phyloP scores from a whole-genome alignment of 2,797 vertebrate genomes.

The Diplodus puntazzo region DNA sequence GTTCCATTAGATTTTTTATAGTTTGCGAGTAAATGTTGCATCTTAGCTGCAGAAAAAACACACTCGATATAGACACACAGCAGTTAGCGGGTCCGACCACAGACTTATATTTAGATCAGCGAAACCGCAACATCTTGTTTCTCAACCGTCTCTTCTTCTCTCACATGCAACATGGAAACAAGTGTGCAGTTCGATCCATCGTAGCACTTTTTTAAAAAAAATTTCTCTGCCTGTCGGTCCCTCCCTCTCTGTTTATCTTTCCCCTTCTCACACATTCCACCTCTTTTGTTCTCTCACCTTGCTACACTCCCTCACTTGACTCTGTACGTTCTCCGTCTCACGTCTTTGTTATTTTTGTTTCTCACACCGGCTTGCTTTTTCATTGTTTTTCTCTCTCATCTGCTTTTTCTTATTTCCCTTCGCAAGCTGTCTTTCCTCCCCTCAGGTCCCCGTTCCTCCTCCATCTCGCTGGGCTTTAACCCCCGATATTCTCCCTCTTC shows the following conservation, averaged over 20 bases:
- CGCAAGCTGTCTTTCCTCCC: conserved; percentile 41
- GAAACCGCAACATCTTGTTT: conserved; percentile 80
- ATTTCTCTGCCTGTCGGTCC: conserved; percentile 41
- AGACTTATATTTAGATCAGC: conserved; percentile 84
- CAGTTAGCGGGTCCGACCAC: conserved; percentile 76
- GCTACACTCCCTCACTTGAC: conserved; percentile 49
- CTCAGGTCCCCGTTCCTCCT: conserved; percentile 58
- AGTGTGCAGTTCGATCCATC: conserved; percentile 59
- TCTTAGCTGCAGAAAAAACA: conserved; percentile 37
- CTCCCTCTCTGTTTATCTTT: conserved; percentile 50
- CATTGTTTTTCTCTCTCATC: conserved; percentile 33
- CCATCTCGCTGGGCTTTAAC: conserved; percentile 54
- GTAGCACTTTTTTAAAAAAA: conserved; percentile 7
- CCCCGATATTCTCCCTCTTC: conserved; percentile 60
- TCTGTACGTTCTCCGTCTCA: conserved; percentile 30
- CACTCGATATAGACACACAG: conserved; percentile 58
- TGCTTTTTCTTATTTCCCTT: conserved; percentile 51
- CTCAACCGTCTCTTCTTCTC: conserved; percentile 74
- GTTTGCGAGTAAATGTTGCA: conserved; percentile 26
- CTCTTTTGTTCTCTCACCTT: conserved; percentile 65
- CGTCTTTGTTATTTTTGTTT: conserved; percentile 51
- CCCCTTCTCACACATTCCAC: conserved; percentile 51
- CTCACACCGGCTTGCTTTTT: neutral
- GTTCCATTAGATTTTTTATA: neutral
- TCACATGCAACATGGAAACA: conserved; percentile 72